These are phyloP conservation scores for Semicossyphus pulcher DNA, from an alignment of 2,113 vertebrate species.

Conservation along the genomic window DNA sequence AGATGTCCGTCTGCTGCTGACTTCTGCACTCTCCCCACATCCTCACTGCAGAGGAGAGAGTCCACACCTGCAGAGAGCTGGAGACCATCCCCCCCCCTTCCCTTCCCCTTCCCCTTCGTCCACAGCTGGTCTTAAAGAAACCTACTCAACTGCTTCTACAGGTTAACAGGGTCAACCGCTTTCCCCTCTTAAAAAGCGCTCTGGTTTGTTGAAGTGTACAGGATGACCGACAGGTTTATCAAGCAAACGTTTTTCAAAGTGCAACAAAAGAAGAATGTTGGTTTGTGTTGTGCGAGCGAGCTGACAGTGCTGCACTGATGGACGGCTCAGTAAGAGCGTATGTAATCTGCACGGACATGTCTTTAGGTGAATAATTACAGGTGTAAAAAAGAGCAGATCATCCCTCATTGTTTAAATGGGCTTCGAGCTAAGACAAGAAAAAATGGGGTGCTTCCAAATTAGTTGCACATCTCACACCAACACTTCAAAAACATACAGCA, in stretches of 20 bases:
- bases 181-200: neutral
- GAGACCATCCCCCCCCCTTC: neutral
- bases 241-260: neutral
- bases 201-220: neutral
- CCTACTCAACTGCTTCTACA: neutral
- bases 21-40: neutral
- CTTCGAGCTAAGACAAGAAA: slow-evolving; percentile 8
- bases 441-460: too few species aligned
- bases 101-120: too few species aligned
- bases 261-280: neutral
- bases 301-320: neutral
- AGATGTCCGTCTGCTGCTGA: neutral
- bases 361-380: neutral
- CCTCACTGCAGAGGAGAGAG: neutral
- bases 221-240: too few species aligned
- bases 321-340: neutral
- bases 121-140: slow-evolving; percentile 9
- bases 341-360: neutral
- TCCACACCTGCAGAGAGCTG: slow-evolving; percentile 12
- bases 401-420: neutral
- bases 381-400: neutral
- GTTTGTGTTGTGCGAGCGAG: neutral
- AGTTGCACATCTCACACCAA: slow-evolving; percentile 5
- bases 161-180: slow-evolving; percentile 2
- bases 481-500: neutral